Conservation (phyloP, 2,113 vertebrate genomes). For the Chamaea fasciata region DNA sequence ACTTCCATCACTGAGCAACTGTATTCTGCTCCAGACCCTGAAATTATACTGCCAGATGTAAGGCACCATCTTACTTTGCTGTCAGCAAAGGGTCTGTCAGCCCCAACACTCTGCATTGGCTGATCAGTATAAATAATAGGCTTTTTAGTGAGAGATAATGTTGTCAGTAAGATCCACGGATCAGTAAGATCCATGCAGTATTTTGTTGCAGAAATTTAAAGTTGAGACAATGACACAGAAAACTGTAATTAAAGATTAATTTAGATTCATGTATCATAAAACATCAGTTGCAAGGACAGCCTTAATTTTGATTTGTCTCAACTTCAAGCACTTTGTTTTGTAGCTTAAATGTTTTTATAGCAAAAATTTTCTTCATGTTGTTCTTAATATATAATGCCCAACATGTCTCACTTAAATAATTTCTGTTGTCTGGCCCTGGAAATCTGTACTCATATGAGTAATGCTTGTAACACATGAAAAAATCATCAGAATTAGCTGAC, state of each 20-base stretch:
- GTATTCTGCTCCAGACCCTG: rapidly evolving
- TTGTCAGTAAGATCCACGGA: neutral
- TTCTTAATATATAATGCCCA: neutral
- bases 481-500: neutral
- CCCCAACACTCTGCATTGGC: neutral
- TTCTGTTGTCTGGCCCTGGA: neutral
- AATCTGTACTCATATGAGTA: neutral
- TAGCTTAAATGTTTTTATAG: neutral
- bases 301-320: neutral
- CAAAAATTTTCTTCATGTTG: neutral
- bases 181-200: neutral
- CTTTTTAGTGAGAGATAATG: neutral
- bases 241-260: constrained; percentile 24
- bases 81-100: neutral
- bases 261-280: neutral
- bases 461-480: neutral
- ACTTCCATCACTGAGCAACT: neutral
- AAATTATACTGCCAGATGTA: rapidly evolving
- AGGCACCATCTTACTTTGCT: neutral
- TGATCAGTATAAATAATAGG: neutral
- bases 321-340: neutral
- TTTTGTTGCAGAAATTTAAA: constrained; percentile 20
- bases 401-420: neutral
- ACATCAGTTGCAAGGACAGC: constrained; percentile 9
- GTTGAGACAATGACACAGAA: neutral